Percentiles rank a stretch among this genome's conserved stretches.
Conservation (phyloP, 1,140 invertebrate species). For the Caenorhabditis latens region DNA sequence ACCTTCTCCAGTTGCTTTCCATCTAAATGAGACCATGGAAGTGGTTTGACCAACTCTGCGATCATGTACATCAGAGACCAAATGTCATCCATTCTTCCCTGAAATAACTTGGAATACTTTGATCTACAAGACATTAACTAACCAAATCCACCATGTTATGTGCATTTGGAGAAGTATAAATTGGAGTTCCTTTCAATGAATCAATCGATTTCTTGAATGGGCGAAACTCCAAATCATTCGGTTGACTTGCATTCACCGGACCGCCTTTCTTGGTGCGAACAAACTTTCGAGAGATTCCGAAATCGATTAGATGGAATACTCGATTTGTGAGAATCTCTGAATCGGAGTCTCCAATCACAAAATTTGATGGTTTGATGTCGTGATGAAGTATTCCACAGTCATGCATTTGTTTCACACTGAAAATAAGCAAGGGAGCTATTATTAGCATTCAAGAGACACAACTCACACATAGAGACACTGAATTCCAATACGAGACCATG, state of each 20-base stretch:
- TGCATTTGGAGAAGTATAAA: slow-evolving; percentile 4
- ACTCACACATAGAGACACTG: slow-evolving; percentile 29
- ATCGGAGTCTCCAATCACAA: not conserved
- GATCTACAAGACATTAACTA: not conserved
- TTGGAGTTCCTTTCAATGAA: slow-evolving; percentile 4
- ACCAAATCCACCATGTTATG: slow-evolving; percentile 1
- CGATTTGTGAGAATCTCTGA: not conserved
- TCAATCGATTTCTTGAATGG: not conserved
- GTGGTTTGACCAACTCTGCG: slow-evolving; percentile 45
- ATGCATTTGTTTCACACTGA: slow-evolving; percentile 30
- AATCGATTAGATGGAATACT: not conserved
- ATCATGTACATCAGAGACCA: slow-evolving; percentile 62
- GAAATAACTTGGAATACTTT: not conserved
- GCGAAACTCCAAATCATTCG: not conserved
- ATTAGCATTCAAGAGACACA: too few relatives aligned
- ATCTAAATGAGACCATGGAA: slow-evolving; percentile 55
- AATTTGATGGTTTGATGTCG: slow-evolving; percentile 20
- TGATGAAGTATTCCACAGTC: slow-evolving; percentile 5
- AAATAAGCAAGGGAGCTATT: not conserved
- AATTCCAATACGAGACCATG: slow-evolving; percentile 33
- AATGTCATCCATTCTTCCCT: slow-evolving; percentile 57
- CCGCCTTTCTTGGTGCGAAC: not conserved
- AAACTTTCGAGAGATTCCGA: slow-evolving; percentile 25
- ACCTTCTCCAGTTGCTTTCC: not conserved
- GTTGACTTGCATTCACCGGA: not conserved